Percentiles rank a stretch among this genome's conserved stretches.
phyloP scores from a whole-genome alignment of 2,888 invertebrate species.

The Calameuta pallipes region DNA sequence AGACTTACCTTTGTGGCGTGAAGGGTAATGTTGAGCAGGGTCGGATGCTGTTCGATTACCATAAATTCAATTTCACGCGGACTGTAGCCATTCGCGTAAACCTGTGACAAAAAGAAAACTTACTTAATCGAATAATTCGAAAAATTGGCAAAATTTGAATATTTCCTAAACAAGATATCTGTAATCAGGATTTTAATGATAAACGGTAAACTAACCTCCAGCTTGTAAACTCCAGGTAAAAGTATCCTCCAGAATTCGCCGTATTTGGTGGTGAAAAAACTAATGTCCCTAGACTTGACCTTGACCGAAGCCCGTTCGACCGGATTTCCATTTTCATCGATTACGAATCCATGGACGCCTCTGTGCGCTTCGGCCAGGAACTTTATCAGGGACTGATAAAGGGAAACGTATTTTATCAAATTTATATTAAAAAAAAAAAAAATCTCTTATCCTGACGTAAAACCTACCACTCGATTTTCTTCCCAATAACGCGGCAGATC shows the following conservation, averaged over 20 bases:
- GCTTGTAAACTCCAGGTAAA: conserved; percentile 85
- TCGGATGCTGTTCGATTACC: conserved; percentile 87
- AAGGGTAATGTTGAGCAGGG: conserved; percentile 84
- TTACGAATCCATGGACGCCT: conserved; percentile 89
- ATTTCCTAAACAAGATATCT: not conserved
- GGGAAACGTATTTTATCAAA: not conserved
- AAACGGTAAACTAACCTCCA: conserved; percentile 73
- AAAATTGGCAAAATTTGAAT: not conserved
- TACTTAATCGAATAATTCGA: not conserved
- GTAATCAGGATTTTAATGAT: not conserved
- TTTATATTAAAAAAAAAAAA: not conserved
- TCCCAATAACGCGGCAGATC: conserved; percentile 88
- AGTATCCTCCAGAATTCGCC: conserved; percentile 97
- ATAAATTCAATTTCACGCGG: conserved; percentile 88
- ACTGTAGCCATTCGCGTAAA: conserved; percentile 85
- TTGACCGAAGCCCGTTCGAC: conserved; percentile 83
- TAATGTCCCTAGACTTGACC: conserved; percentile 85
- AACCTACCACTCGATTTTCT: conserved; percentile 84
- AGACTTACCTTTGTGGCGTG: conserved; percentile 80
- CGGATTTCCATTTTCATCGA: conserved; percentile 81
- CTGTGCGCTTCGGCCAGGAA: conserved; percentile 88
- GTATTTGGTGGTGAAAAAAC: conserved; percentile 86
- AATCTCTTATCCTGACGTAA: not conserved
- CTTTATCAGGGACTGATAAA: conserved; percentile 79
- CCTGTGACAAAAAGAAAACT: conserved; percentile 67